These are phyloP conservation scores for Microchirus variegatus DNA, from an alignment of 2,797 vertebrate genomes.

Conservation along the genomic window DNA sequence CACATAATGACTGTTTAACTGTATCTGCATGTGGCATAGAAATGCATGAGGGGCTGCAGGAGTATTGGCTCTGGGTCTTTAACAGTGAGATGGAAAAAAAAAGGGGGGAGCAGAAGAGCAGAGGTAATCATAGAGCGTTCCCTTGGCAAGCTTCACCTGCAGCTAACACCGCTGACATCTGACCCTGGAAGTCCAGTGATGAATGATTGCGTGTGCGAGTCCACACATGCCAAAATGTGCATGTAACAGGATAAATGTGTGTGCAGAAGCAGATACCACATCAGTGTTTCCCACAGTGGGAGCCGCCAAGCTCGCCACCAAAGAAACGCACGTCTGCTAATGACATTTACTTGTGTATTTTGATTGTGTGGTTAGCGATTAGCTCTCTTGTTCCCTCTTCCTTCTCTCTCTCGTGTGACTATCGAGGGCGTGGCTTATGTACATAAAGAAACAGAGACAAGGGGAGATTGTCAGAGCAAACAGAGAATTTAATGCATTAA, in stretches of 20 bases:
- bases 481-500: too few species aligned
- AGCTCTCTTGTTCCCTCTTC: too few species aligned
- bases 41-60: neutral
- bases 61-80: slow-evolving; percentile 31
- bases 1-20: neutral
- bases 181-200: slow-evolving; percentile 36
- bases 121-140: slow-evolving; percentile 57
- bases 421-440: too few species aligned
- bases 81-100: slow-evolving; percentile 41
- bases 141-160: slow-evolving; percentile 34
- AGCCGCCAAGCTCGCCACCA: too few species aligned
- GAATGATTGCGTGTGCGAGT: neutral
- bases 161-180: slow-evolving; percentile 42
- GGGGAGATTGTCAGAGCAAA: too few species aligned
- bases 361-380: too few species aligned
- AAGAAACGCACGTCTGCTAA: too few species aligned
- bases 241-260: neutral
- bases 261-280: neutral
- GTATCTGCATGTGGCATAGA: neutral
- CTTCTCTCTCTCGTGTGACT: too few species aligned
- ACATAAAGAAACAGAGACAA: too few species aligned
- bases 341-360: too few species aligned
- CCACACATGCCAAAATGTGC: slow-evolving; percentile 4
- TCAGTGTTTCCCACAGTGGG: too few species aligned
- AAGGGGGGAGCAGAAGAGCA: slow-evolving; percentile 54